Evolutionary conservation across 1,140 invertebrate genomes (phyloP).

Genomic region (Copidosoma floridanum): DNA sequence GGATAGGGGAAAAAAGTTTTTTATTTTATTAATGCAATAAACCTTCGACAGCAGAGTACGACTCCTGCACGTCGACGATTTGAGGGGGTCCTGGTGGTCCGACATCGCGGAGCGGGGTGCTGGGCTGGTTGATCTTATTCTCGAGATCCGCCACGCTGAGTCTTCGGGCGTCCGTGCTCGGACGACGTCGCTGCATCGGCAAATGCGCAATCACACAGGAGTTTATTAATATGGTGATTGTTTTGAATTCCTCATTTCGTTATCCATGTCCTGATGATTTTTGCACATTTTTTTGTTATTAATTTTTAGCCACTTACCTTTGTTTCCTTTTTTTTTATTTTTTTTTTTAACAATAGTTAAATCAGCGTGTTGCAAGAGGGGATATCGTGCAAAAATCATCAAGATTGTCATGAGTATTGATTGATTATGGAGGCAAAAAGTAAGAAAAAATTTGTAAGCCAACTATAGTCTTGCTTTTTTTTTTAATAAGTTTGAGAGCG

Average conservation of each 20-base stretch:
- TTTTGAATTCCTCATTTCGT: no score
- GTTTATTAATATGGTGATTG: constrained; percentile 19
- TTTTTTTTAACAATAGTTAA: no score
- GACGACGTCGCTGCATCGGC: constrained; percentile 71
- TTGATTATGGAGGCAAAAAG: constrained; percentile 3
- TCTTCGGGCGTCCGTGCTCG: constrained; percentile 80
- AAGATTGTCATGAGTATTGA: not conserved
- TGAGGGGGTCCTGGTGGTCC: constrained; percentile 78
- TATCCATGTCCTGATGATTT: not conserved
- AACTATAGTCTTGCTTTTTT: no score
- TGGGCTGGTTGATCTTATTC: constrained; percentile 85
- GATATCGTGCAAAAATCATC: constrained; percentile 16
- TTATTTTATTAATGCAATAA: constrained; percentile 23
- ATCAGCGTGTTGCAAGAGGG: no score
- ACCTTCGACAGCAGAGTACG: constrained; percentile 91
- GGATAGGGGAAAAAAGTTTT: not conserved
- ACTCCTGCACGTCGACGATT: constrained; percentile 87
- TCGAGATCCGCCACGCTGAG: constrained; percentile 86
- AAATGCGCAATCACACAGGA: constrained; percentile 3
- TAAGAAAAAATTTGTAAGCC: no score
- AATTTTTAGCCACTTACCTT: constrained; percentile 30
- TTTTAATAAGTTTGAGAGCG: not conserved
- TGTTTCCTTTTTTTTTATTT: no score
- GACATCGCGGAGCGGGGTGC: constrained; percentile 77
- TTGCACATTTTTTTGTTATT: not conserved